phyloP scores from a whole-genome alignment of 2,888 invertebrate species.

The Cremastinae sp. region DNA sequence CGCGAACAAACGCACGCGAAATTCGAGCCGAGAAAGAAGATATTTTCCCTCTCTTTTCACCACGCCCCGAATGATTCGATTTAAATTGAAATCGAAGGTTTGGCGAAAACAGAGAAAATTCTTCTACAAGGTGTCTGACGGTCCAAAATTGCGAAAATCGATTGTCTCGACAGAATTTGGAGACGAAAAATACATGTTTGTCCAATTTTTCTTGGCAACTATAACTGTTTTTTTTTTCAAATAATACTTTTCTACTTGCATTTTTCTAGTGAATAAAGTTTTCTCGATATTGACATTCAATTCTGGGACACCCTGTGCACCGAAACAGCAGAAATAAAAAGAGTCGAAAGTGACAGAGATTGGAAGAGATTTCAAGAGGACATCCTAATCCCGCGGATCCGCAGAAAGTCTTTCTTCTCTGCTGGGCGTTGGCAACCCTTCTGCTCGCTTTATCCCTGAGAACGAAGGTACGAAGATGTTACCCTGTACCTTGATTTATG shows the following conservation, averaged over 20 bases:
- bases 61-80: conserved; percentile 68
- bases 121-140: not conserved
- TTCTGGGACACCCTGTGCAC: conserved; percentile 1
- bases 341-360: conserved; percentile 51
- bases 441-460: not conserved
- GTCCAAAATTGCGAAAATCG: no score
- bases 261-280: no score
- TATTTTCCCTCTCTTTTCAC: conserved; percentile 31
- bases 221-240: no score
- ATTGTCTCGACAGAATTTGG: no score
- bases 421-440: conserved; percentile 47
- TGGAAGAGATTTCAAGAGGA: conserved; percentile 48
- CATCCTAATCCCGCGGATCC: conserved; percentile 58
- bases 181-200: no score
- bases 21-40: conserved; percentile 26
- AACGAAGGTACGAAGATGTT: not conserved
- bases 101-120: conserved; percentile 4
- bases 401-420: conserved; percentile 33
- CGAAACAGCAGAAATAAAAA: conserved; percentile 15
- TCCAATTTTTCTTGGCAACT: no score
- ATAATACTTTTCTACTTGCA: no score
- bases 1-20: conserved; percentile 25
- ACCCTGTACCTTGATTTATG: conserved; percentile 50
- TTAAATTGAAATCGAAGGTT: conserved; percentile 67
- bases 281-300: no score